Conservation (phyloP, 1,140 invertebrate genomes). For the Caenorhabditis tropicalis region DNA sequence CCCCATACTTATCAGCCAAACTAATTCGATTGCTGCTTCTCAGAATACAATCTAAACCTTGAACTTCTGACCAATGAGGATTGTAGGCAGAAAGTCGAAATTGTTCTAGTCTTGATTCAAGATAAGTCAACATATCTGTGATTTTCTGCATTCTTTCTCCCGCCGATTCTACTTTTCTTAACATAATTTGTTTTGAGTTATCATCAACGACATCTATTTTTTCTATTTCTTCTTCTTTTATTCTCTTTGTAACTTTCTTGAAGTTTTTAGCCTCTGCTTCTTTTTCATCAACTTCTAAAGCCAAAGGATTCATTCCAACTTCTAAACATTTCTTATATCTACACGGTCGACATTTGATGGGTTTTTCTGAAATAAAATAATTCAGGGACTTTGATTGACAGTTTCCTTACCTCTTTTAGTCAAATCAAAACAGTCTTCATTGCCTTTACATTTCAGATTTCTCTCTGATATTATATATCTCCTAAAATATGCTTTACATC, state of each 20-base stretch:
- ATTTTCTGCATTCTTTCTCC: not conserved
- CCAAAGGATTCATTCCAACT: not conserved
- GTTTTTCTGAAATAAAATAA: not conserved
- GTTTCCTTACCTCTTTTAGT: not conserved
- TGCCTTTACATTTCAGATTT: not conserved
- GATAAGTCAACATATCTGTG: not conserved
- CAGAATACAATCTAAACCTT: not conserved
- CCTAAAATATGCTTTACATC: slow-evolving; percentile 27
- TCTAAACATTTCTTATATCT: not conserved
- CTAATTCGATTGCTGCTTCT: not conserved
- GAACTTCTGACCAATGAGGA: not conserved
- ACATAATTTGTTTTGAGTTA: not conserved
- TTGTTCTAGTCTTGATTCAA: not conserved
- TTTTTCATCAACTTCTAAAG: not conserved
- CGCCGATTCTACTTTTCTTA: not conserved
- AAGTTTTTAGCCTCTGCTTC: not conserved
- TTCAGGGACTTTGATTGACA: no score
- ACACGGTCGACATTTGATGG: not conserved
- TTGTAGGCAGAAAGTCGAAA: not conserved
- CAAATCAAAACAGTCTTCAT: slow-evolving; percentile 17
- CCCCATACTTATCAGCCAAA: slow-evolving; percentile 9
- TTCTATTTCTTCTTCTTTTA: not conserved
- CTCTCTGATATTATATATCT: not conserved
- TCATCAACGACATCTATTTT: not conserved
- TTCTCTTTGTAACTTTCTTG: not conserved